Evolutionary conservation across 1,140 invertebrate genomes (phyloP).

Genomic region (Ridgeia piscesae): DNA sequence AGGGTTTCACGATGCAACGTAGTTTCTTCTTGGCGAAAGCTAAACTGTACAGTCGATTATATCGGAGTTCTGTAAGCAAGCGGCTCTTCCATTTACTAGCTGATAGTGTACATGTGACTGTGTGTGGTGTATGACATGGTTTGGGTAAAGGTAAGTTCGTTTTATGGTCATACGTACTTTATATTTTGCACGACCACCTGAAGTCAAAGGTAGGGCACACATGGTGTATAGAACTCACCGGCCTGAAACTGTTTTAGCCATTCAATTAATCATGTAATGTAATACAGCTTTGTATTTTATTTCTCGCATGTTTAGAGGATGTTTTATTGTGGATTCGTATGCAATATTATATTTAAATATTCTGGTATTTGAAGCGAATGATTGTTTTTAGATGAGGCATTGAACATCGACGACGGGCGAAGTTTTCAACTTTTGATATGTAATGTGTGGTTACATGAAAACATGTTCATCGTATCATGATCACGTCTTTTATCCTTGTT

Average conservation of each 20-base stretch:
- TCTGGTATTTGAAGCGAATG: neutral
- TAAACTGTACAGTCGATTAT: neutral
- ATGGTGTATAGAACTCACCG: neutral
- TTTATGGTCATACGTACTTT: too few relatives aligned
- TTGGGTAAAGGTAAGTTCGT: too few relatives aligned
- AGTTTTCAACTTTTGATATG: neutral
- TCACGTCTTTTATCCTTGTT: neutral
- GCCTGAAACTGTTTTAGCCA: neutral
- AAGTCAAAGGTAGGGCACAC: neutral
- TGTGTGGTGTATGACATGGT: too few relatives aligned
- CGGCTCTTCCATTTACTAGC: too few relatives aligned
- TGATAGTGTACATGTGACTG: too few relatives aligned
- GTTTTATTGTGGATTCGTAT: neutral
- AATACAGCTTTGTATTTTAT: neutral
- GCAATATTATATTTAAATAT: neutral
- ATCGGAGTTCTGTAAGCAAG: too few relatives aligned
- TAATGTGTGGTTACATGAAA: neutral
- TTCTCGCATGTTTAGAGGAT: neutral
- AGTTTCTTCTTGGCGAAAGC: neutral
- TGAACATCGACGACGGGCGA: neutral
- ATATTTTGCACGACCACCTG: too few relatives aligned
- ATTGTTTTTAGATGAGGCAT: neutral
- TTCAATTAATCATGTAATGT: neutral
- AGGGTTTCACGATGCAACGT: neutral
- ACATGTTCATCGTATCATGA: neutral